Evolutionary conservation across 2,797 vertebrate species (phyloP).

Genomic region (Myioborus melanocephalus): DNA sequence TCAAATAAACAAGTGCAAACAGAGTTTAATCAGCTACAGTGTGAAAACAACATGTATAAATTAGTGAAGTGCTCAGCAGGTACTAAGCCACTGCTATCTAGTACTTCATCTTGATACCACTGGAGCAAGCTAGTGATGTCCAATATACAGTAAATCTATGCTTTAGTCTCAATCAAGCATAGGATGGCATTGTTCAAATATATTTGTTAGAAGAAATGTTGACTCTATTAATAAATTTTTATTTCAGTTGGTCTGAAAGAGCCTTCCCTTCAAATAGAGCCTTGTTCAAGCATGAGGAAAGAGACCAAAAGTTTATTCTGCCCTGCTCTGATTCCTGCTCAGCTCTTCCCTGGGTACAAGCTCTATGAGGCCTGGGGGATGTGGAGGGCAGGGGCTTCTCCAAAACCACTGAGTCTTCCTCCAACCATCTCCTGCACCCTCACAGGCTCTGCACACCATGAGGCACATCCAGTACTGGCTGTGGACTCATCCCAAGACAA

Average conservation of each 20-base stretch:
- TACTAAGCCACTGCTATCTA: neutral
- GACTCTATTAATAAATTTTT: neutral
- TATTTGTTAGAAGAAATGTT: neutral
- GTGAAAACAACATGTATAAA: neutral
- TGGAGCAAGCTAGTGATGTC: neutral
- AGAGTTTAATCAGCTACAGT: neutral
- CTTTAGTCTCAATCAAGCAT: neutral
- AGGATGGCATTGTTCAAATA: neutral
- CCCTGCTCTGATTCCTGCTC: neutral
- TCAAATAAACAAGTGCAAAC: neutral
- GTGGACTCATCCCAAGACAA: neutral
- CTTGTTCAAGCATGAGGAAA: neutral
- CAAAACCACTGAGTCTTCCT: rapidly evolving
- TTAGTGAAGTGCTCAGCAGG: neutral
- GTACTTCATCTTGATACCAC: neutral
- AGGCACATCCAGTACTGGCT: neutral
- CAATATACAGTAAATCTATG: neutral
- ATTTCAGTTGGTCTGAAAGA: neutral
- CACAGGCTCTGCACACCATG: neutral
- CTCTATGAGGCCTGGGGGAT: neutral
- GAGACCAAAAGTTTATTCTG: neutral
- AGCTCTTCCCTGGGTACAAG: neutral
- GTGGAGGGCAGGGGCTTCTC: neutral
- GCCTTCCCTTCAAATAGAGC: neutral
- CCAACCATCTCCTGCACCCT: neutral